Evolutionary conservation across 2,888 invertebrate genomes (phyloP).

Genomic region (Tenthredo notha): DNA sequence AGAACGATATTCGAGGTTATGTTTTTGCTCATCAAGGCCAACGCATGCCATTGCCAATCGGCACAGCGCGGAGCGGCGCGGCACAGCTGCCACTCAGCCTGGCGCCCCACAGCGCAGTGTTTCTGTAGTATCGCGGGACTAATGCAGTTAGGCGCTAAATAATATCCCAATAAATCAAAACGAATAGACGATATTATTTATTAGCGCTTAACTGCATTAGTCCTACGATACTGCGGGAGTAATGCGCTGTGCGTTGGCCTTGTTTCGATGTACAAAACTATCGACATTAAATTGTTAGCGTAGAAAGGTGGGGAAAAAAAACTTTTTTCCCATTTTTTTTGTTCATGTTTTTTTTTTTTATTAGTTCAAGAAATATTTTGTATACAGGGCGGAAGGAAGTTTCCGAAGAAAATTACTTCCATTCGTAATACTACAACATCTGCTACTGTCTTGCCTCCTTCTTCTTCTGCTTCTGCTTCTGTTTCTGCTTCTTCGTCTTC

Average conservation of each 20-base stretch:
- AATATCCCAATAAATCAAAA: too few relatives aligned
- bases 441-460: neutral
- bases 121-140: too few relatives aligned
- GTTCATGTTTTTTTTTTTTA: neutral
- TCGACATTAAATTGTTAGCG: neutral
- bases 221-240: too few relatives aligned
- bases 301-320: neutral
- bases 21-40: neutral
- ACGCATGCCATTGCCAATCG: too few relatives aligned
- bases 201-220: too few relatives aligned
- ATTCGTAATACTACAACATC: neutral
- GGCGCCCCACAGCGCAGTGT: too few relatives aligned
- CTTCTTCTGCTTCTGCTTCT: neutral
- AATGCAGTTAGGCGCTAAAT: too few relatives aligned
- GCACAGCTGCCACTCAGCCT: too few relatives aligned
- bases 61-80: too few relatives aligned
- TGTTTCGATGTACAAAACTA: too few relatives aligned
- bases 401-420: constrained; percentile 13
- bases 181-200: too few relatives aligned
- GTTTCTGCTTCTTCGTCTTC: neutral
- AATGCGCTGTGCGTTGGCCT: too few relatives aligned
- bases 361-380: neutral
- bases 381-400: constrained; percentile 32
- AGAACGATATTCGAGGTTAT: constrained; percentile 8
- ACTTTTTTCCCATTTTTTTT: neutral